Evolutionary conservation across 2,113 vertebrate species (phyloP), one percentile per base, ranked within the genome.

Genomic region (Sorex fumeus): DNA sequence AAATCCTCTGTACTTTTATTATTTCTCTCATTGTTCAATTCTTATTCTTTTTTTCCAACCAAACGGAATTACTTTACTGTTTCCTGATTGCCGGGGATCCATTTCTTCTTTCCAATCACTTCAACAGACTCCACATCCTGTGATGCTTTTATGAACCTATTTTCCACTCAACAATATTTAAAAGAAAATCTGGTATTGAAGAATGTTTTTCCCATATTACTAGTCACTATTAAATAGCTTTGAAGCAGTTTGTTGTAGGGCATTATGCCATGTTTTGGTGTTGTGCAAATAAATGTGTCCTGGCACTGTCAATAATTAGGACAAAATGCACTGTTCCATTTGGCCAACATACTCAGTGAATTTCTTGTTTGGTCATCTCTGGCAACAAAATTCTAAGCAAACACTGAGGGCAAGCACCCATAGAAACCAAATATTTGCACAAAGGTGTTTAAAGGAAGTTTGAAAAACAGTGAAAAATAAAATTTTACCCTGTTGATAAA

Each of bases 391-490:
- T 15, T 43, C 8, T 15, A 32, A 32, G 25, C 10, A 82, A 90
- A 30, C 80, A 83, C 47, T 3, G 28, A 27, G 70, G 10, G 3
- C 2, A 50, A 84, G 60, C 90, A 93, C 85, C 95, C 93, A 96
- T 97, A 91, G 92, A 82, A 96, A 96, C 92, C 91, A 84, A 97
- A 96, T 95, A 97, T 97, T 97, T 97, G 47, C 30, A 92, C 53
- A 34, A 82, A 96, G 0, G 0, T 96, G 78, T 90, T 60, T 72
- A 91, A 71, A 89, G 23, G 10, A 70, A 80, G 69, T 70, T 93
- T 30, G 30, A 95, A 95, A 90, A 83, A 72, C 30, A 89, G 10
- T 47, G 23, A 16, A 90, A 69, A 28, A 80, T 32, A 79, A 75
- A 85, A 30, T 15, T 60, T 66, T 81, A 2, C 0, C 43, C 79